These are phyloP conservation scores for Camponotus fellah DNA, from an alignment of 2,888 invertebrate species.

Conservation along the genomic window DNA sequence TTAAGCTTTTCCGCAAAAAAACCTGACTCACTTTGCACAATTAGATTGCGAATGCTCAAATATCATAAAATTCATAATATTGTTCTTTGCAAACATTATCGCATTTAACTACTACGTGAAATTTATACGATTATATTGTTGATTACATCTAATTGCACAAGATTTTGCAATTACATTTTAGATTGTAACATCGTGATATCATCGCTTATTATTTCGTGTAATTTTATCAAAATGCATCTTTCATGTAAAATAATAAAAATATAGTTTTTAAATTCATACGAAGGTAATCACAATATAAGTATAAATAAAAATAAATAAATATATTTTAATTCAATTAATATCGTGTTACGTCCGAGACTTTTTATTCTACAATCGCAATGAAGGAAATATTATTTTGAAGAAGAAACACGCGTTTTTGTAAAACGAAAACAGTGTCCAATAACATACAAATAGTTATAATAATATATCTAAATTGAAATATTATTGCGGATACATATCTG, in stretches of 20 bases:
- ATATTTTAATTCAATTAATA: slow-evolving; percentile 14
- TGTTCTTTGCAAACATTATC: not conserved
- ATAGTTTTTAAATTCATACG: not conserved
- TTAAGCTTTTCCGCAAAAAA: not conserved
- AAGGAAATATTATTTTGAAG: not conserved
- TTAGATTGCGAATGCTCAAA: not conserved
- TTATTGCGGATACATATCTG: not conserved
- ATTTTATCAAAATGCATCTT: not conserved
- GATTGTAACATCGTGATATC: not conserved
- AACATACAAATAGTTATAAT: not conserved
- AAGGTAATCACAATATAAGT: not conserved
- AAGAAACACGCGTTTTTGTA: not conserved
- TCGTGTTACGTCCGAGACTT: not conserved
- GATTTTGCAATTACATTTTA: not conserved
- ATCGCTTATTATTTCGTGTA: not conserved
- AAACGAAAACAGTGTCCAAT: slow-evolving; percentile 8
- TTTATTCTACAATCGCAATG: not conserved
- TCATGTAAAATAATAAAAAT: not conserved
- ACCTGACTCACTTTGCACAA: not conserved
- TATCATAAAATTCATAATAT: slow-evolving; percentile 13
- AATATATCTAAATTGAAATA: not conserved
- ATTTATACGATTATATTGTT: not conserved
- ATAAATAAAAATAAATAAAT: slow-evolving; percentile 7
- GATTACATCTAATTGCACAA: not conserved
- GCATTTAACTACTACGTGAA: not conserved